Percentiles rank a stretch among this genome's conserved stretches.
Evolutionary conservation across 2,888 invertebrate genomes (phyloP).

Genomic region (Brachycybe producta): DNA sequence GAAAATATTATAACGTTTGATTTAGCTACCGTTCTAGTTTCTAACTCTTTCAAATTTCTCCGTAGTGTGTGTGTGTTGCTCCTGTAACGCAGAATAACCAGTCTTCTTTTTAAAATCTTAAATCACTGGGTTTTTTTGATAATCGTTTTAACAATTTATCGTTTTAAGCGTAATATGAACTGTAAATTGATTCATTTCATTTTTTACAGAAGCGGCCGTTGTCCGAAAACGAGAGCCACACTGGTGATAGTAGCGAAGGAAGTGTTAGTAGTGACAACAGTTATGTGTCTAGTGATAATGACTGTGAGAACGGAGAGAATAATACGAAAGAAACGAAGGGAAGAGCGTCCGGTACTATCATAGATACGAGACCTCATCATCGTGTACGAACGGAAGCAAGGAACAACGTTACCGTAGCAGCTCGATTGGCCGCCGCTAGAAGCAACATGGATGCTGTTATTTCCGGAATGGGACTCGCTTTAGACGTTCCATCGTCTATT

Average conservation of each 20-base stretch:
- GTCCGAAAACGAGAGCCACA: conserved; percentile 9
- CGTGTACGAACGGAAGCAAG: not conserved
- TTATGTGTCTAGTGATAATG: conserved; percentile 8
- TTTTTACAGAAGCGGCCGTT: not conserved
- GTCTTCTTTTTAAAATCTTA: no score
- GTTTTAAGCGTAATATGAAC: not conserved
- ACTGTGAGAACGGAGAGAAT: not conserved
- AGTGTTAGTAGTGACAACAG: conserved; percentile 3
- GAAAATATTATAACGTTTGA: no score
- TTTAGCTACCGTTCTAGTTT: no score
- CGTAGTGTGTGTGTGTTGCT: no score
- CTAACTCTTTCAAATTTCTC: no score
- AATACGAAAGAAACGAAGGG: not conserved
- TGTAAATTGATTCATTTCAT: not conserved
- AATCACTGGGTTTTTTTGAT: no score
- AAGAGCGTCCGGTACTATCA: not conserved
- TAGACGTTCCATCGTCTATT: conserved; percentile 5
- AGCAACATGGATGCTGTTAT: no score
- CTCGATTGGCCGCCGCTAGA: not conserved
- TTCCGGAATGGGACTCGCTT: conserved; percentile 5
- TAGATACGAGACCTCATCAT: no score
- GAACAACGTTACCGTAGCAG: not conserved
- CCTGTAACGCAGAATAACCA: no score
- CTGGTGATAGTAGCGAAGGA: conserved; percentile 9
- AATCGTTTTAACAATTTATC: no score